Conservation (phyloP, 2,113 vertebrate species). For the Taurulus bubalis region DNA sequence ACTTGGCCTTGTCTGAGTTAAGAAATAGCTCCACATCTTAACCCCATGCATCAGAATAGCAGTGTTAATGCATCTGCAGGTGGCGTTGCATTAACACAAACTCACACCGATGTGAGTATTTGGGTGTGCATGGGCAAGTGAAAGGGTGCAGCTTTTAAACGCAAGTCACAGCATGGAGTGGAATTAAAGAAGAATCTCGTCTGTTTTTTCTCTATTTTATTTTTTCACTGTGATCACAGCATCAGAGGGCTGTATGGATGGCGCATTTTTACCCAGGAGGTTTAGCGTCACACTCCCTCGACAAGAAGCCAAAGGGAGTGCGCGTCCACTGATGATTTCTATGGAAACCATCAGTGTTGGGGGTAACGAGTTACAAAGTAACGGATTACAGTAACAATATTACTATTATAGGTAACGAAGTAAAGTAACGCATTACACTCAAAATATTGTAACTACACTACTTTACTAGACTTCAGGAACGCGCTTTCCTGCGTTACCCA, state of each 20-base stretch:
- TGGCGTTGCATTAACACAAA: background rate
- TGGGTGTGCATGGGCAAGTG: no score
- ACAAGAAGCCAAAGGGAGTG: background rate
- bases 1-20: background rate
- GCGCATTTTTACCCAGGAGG: background rate
- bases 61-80: background rate
- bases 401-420: no score
- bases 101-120: background rate
- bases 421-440: no score
- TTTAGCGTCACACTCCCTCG: background rate
- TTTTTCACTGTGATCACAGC: background rate
- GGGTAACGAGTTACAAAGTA: no score
- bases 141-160: background rate
- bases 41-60: background rate
- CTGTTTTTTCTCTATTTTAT: background rate
- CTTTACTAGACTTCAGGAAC: no score
- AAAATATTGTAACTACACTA: no score
- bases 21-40: background rate
- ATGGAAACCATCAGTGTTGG: no score
- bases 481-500: no score
- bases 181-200: background rate
- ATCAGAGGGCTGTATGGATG: background rate
- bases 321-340: no score
- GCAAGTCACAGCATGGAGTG: constrained; percentile 27
- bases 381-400: no score